Conservation (phyloP, 2,888 invertebrate genomes). For the Ophion costatus region DNA sequence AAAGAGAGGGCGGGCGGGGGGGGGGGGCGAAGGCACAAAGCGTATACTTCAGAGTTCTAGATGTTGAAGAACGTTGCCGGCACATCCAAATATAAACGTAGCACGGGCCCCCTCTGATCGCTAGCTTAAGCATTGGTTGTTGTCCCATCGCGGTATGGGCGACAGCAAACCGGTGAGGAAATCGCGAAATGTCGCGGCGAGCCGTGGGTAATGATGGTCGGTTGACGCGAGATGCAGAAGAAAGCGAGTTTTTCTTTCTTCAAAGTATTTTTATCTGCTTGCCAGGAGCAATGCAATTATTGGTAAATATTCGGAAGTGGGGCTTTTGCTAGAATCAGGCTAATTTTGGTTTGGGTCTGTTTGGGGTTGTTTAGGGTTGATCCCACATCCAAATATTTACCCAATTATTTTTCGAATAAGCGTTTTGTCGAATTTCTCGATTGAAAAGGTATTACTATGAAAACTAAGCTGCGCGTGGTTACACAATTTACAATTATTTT, state of each 20-base stretch:
- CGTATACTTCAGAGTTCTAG: slow-evolving; percentile 22
- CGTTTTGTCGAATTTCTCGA: too few relatives aligned
- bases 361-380: too few relatives aligned
- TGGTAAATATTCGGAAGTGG: too few relatives aligned
- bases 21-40: neutral
- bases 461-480: too few relatives aligned
- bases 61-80: slow-evolving; percentile 46
- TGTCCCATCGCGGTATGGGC: slow-evolving; percentile 30
- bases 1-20: neutral
- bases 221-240: neutral
- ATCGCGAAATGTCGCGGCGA: neutral
- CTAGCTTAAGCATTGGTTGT: slow-evolving; percentile 58
- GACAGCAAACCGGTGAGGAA: slow-evolving; percentile 10
- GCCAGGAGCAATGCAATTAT: too few relatives aligned
- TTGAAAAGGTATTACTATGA: too few relatives aligned
- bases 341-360: too few relatives aligned
- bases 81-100: slow-evolving; percentile 68
- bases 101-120: slow-evolving; percentile 55
- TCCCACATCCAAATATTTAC: too few relatives aligned
- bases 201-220: neutral
- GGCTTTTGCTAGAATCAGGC: too few relatives aligned
- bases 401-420: too few relatives aligned
- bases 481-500: too few relatives aligned
- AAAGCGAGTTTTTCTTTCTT: neutral
- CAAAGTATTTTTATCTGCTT: too few relatives aligned